Percentiles rank a stretch among this genome's conserved stretches.
Evolutionary conservation across 2,888 invertebrate genomes (phyloP).

Genomic region (Graphium colonna): DNA sequence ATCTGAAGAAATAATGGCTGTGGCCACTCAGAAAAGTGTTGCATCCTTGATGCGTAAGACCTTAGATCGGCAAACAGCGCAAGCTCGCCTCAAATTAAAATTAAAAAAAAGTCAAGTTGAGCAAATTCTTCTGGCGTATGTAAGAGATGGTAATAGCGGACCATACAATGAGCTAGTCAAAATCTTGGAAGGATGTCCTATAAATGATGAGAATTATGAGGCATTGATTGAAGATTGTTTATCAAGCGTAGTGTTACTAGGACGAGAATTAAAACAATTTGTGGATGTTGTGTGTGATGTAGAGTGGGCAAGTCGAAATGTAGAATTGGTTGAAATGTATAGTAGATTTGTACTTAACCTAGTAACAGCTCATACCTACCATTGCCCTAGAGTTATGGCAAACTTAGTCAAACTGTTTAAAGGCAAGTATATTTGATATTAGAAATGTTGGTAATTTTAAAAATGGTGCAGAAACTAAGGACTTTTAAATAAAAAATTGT

Average conservation of each 20-base stretch:
- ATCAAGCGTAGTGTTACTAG: conserved; percentile 60
- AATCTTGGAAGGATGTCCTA: conserved; percentile 59
- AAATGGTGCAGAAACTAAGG: too few species aligned
- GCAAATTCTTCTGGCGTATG: conserved; percentile 58
- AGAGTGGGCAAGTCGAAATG: conserved; percentile 57
- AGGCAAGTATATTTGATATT: conserved; percentile 42
- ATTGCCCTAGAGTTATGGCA: conserved; percentile 58
- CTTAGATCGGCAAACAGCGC: conserved; percentile 58
- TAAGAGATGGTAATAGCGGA: conserved; percentile 53
- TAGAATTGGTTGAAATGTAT: conserved; percentile 53
- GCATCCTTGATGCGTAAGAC: conserved; percentile 70
- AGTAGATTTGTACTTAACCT: conserved; percentile 57
- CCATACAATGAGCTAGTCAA: conserved; percentile 71
- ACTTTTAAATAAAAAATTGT: too few species aligned
- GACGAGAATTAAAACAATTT: conserved; percentile 57
- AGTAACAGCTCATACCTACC: conserved; percentile 70
- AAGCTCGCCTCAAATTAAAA: conserved; percentile 60
- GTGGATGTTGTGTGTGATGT: conserved; percentile 59
- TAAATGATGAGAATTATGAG: conserved; percentile 65
- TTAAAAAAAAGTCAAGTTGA: conserved; percentile 69
- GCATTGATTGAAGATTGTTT: conserved; percentile 64
- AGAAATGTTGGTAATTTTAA: background rate
- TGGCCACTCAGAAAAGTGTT: conserved; percentile 59
- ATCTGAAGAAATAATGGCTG: conserved; percentile 71
- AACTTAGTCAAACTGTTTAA: conserved; percentile 61